These are phyloP conservation scores for Chironomus tentans DNA, from an alignment of 2,888 invertebrate species.

Conservation along the genomic window DNA sequence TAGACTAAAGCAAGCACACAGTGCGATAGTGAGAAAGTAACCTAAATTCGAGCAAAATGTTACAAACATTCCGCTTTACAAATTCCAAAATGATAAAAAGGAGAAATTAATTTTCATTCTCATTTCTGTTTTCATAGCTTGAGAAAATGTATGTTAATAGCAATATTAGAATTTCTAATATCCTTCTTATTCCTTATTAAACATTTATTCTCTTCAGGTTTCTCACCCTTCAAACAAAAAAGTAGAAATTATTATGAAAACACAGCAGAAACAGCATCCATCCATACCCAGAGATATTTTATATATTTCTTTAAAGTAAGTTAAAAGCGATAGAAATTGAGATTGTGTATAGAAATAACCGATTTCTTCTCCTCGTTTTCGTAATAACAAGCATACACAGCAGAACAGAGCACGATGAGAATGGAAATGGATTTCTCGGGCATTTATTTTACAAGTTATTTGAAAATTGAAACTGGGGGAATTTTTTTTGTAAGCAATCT, in stretches of 20 bases:
- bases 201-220: not conserved
- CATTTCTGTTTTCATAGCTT: not conserved
- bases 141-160: not conserved
- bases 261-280: not conserved
- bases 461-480: not conserved
- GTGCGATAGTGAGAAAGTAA: not conserved
- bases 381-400: not conserved
- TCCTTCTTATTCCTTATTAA: not conserved
- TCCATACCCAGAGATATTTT: not conserved
- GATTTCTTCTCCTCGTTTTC: not conserved
- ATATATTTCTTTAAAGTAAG: not conserved
- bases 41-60: not conserved
- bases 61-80: not conserved
- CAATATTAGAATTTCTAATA: not conserved
- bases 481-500: not conserved
- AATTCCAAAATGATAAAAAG: not conserved
- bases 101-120: not conserved
- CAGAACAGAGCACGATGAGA: not conserved
- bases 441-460: not conserved
- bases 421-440: constrained; percentile 3
- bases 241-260: not conserved
- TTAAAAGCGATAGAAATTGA: not conserved
- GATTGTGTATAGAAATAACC: not conserved
- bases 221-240: not conserved
- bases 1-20: no score